phyloP scores from a whole-genome alignment of 2,797 vertebrate species.

The Austrolebias charrua region DNA sequence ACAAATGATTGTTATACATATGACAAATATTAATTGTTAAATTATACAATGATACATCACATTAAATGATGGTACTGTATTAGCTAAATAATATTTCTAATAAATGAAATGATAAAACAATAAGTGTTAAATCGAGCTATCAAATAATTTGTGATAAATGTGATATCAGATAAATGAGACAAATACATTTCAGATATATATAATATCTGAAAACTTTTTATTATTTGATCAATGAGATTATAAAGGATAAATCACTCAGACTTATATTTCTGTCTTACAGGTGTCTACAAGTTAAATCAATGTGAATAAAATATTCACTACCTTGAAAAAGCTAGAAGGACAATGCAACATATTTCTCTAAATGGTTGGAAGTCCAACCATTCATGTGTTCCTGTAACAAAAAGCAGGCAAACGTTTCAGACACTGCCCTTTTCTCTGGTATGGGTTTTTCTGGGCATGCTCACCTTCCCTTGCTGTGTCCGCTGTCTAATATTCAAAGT shows the following conservation, averaged over 20 bases:
- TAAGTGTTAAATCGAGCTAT: no score
- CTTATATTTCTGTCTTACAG: slow-evolving; percentile 29
- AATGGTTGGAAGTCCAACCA: slow-evolving; percentile 64
- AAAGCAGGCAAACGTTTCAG: slow-evolving; percentile 51
- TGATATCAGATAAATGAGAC: no score
- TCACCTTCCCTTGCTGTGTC: slow-evolving; percentile 75
- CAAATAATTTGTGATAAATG: no score
- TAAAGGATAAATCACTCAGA: not conserved
- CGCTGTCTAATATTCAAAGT: slow-evolving; percentile 79
- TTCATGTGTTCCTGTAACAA: slow-evolving; percentile 51
- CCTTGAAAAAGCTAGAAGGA: slow-evolving; percentile 62
- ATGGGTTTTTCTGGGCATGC: slow-evolving; percentile 76
- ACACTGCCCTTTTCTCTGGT: slow-evolving; percentile 62
- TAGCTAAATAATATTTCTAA: no score
- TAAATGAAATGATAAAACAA: no score
- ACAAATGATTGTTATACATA: no score
- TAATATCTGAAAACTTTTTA: no score
- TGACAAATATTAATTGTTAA: no score
- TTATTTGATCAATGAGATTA: not conserved
- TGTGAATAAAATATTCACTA: slow-evolving; percentile 64
- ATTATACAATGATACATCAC: no score
- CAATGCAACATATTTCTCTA: slow-evolving; percentile 79
- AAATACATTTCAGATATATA: no score
- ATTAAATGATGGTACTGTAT: no score
- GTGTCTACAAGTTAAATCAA: slow-evolving; percentile 27